These are phyloP conservation scores for Eupithecia centaureata DNA, from an alignment of 2,888 invertebrate genomes.

Conservation along the genomic window DNA sequence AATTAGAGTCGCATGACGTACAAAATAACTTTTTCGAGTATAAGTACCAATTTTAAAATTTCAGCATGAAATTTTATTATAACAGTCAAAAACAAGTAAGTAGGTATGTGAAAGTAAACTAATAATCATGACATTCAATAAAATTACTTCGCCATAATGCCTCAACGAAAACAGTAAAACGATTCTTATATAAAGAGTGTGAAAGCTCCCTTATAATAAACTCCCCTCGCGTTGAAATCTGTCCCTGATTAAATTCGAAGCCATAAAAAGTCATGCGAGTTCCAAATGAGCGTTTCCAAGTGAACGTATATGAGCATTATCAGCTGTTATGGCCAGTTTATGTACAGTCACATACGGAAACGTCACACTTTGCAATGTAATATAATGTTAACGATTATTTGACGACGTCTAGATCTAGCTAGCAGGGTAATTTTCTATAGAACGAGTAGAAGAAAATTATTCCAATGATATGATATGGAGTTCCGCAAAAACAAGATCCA, in stretches of 20 bases:
- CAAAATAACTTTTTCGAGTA: too few species aligned
- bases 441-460: neutral
- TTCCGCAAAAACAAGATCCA: neutral
- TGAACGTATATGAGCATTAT: conserved; percentile 26
- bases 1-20: too few species aligned
- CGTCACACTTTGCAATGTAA: conserved; percentile 14
- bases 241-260: conserved; percentile 70
- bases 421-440: neutral
- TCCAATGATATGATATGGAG: neutral
- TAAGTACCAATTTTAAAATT: too few species aligned
- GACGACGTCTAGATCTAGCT: conserved; percentile 6
- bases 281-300: conserved; percentile 43
- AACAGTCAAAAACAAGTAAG: too few species aligned
- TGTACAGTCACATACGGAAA: conserved; percentile 15
- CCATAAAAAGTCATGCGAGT: conserved; percentile 67
- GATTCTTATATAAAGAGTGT: conserved; percentile 24
- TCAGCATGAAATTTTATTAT: too few species aligned
- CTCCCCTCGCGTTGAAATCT: conserved; percentile 52
- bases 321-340: conserved; percentile 19
- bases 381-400: conserved; percentile 12
- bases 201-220: conserved; percentile 43
- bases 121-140: neutral
- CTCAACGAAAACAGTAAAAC: neutral
- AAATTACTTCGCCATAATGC: neutral
- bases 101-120: too few species aligned